Percentiles rank a stretch among this genome's conserved stretches.
phyloP scores from a whole-genome alignment of 1,140 invertebrate genomes.

The Drosophila auraria region DNA sequence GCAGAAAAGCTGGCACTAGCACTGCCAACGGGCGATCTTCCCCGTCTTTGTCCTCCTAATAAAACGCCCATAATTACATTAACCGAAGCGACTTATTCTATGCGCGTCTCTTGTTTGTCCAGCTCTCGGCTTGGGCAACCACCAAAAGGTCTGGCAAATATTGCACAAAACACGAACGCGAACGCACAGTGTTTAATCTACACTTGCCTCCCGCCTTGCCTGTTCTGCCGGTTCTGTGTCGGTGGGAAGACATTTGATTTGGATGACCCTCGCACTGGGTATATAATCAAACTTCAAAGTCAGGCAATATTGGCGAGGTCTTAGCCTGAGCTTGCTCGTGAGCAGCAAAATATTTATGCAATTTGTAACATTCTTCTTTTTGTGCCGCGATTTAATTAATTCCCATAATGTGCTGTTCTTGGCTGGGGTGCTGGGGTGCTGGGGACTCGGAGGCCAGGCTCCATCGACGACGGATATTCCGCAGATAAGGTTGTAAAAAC shows the following conservation, averaged over 20 bases:
- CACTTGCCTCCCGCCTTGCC: constrained; percentile 40
- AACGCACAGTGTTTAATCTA: constrained; percentile 56
- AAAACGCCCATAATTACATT: constrained; percentile 35
- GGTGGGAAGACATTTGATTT: constrained; percentile 50
- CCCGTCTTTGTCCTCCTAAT: neutral
- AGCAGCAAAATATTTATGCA: constrained; percentile 58
- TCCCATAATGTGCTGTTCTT: constrained; percentile 19
- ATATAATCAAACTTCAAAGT: constrained; percentile 78
- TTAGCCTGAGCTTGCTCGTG: constrained; percentile 7
- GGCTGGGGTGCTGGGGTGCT: constrained; percentile 10
- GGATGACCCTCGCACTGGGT: constrained; percentile 66
- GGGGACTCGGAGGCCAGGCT: constrained; percentile 4
- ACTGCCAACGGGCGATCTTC: neutral
- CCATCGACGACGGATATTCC: constrained; percentile 35
- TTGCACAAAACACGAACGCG: constrained; percentile 57
- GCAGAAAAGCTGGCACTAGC: constrained; percentile 27
- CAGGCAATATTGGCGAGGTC: constrained; percentile 72
- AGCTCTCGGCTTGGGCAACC: constrained; percentile 52
- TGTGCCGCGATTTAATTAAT: constrained; percentile 56
- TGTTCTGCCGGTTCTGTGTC: constrained; percentile 18
- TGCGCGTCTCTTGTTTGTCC: constrained; percentile 57
- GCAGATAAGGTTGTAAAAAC: constrained; percentile 49
- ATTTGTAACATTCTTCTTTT: constrained; percentile 48
- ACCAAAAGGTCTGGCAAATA: constrained; percentile 69
- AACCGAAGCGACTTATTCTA: constrained; percentile 48